Conservation (phyloP, 2,113 vertebrate species). For the Jaculus jaculus region DNA sequence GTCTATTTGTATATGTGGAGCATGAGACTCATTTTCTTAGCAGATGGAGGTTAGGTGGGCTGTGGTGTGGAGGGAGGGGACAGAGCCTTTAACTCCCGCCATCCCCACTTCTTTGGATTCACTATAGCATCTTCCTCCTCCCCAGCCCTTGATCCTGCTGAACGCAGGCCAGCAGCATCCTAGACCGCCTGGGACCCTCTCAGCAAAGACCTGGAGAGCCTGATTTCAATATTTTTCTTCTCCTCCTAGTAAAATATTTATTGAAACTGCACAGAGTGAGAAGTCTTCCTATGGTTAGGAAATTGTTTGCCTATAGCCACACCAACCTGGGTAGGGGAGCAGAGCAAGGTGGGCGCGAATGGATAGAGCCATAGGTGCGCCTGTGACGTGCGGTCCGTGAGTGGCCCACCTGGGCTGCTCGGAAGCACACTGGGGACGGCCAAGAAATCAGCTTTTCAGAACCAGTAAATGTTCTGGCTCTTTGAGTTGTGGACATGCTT, state of each 20-base stretch:
- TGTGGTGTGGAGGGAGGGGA: neutral
- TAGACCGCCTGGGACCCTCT: neutral
- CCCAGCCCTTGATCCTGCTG: neutral
- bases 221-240: slow-evolving; percentile 63
- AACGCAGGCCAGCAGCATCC: neutral
- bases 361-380: neutral
- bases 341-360: neutral
- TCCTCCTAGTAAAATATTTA: slow-evolving; percentile 65
- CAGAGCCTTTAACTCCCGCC: neutral
- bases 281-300: slow-evolving; percentile 58
- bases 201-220: slow-evolving; percentile 25
- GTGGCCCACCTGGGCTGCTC: neutral
- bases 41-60: neutral
- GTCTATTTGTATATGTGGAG: neutral
- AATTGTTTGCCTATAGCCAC: slow-evolving; percentile 45
- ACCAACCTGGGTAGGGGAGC: slow-evolving; percentile 50
- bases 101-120: neutral
- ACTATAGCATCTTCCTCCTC: neutral
- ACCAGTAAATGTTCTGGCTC: neutral
- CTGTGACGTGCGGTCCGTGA: neutral
- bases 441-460: neutral
- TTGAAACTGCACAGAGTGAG: slow-evolving; percentile 42
- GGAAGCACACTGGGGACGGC: neutral
- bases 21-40: neutral
- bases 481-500: neutral